Percentiles rank a stretch among this genome's conserved stretches.
phyloP scores from a whole-genome alignment of 2,113 vertebrate species.

The Trematomus loennbergii region DNA sequence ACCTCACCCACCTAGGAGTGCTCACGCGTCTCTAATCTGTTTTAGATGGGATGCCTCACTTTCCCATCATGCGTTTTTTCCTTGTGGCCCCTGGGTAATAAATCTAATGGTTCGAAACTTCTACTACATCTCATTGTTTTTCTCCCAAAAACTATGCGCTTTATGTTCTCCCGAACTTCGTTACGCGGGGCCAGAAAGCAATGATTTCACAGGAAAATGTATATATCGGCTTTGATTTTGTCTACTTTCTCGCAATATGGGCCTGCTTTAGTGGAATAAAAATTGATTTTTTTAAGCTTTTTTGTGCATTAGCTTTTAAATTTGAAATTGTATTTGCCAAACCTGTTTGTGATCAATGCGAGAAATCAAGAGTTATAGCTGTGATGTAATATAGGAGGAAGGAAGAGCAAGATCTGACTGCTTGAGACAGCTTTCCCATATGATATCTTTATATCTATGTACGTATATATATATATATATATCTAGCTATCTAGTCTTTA shows the following conservation, averaged over 20 bases:
- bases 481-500: not conserved
- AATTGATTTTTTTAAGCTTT: slow-evolving; percentile 88
- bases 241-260: slow-evolving; percentile 84
- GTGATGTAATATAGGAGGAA: slow-evolving; percentile 80
- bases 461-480: not conserved
- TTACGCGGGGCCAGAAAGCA: slow-evolving; percentile 81
- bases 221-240: slow-evolving; percentile 87
- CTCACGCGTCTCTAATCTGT: slow-evolving; percentile 83
- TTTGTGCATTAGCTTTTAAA: slow-evolving; percentile 89
- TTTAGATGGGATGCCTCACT: slow-evolving; percentile 81
- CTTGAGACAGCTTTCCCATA: slow-evolving; percentile 30
- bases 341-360: slow-evolving; percentile 86
- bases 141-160: slow-evolving; percentile 76
- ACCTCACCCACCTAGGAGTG: slow-evolving; percentile 80
- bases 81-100: slow-evolving; percentile 82
- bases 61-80: slow-evolving; percentile 75
- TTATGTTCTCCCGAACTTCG: slow-evolving; percentile 83
- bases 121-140: slow-evolving; percentile 75
- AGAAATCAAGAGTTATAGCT: slow-evolving; percentile 85
- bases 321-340: slow-evolving; percentile 86
- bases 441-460: slow-evolving; percentile 17
- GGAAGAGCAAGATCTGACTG: slow-evolving; percentile 55
- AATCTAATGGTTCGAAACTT: slow-evolving; percentile 86
- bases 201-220: slow-evolving; percentile 86
- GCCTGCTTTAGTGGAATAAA: slow-evolving; percentile 85